Percentiles rank a stretch among this genome's conserved stretches.
Conservation (phyloP, 2,888 invertebrate species). For the Neoitamus cyanurus region DNA sequence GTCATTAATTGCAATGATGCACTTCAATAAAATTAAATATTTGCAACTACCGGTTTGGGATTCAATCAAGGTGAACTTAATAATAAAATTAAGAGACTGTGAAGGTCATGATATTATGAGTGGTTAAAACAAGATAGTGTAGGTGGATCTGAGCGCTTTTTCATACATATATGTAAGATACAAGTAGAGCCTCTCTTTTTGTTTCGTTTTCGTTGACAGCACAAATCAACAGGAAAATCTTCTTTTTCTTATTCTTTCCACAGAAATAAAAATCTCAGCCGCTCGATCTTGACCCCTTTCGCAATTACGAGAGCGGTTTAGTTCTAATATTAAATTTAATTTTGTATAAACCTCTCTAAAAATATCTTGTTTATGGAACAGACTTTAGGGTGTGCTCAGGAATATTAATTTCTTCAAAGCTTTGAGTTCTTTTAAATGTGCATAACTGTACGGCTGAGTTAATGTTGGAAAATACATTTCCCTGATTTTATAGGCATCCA, state of each 20-base stretch:
- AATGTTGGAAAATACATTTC: conserved; percentile 11
- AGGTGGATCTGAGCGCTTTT: not conserved
- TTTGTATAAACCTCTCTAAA: conserved; percentile 25
- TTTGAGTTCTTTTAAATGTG: conserved; percentile 2
- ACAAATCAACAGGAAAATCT: not conserved
- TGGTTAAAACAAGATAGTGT: not conserved
- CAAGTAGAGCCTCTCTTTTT: not conserved
- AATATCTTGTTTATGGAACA: conserved; percentile 32
- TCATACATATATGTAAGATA: not conserved
- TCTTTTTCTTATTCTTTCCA: not conserved
- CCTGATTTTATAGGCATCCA: not conserved
- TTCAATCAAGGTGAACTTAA: not conserved
- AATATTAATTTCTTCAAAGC: conserved; percentile 2
- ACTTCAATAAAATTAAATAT: conserved; percentile 4
- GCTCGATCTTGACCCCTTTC: conserved; percentile 36
- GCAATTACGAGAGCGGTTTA: not conserved
- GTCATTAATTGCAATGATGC: not conserved
- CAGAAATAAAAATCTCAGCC: not conserved
- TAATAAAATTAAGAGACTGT: not conserved
- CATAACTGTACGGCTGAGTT: not conserved
- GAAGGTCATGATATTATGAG: not conserved
- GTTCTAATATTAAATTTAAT: conserved; percentile 19
- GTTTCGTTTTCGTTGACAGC: conserved; percentile 9
- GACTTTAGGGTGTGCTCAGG: not conserved
- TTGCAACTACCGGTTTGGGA: not conserved